Base-by-base conservation (phyloP, 2,113 vertebrate genomes). In the Eulemur macaco region DNA sequence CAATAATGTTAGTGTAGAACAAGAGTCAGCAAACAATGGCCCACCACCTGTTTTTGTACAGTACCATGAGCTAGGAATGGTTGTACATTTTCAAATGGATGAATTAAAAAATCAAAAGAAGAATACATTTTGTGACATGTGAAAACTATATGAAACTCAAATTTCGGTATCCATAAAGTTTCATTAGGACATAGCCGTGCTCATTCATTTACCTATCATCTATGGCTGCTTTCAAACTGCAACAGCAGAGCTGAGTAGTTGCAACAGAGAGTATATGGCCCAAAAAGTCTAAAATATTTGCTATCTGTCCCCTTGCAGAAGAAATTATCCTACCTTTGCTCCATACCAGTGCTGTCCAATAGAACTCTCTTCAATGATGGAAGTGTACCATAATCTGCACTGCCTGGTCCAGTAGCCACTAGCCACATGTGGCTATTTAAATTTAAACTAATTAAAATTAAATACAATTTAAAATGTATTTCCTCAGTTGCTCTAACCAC, bases 141-240 rank as follows among this genome's bases (percentile, higher is more conserved):
- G n/a, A 92, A 94, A 96, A 96, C 73, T 42, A 73, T 34, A 77
- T 92, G 81, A 93, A 90, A 93, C 89, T 77, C 37, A 91, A 88
- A 80, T 71, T 45, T 54, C 13, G 34, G 15, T 69, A 20, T 85
- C 64, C 34, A 85, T 92, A 66, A 77, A 45, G 18, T 80, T 81
- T 60, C 89, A 45, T 18, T 39, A 18, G 39, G 34, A 52, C 27
- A 69, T 8, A 89, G 39, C 69, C 47, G 73, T 29, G 29, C 39
- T 91, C 68, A 20, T 87, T 81, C 8, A 25, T 78, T 89, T 96
- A 23, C 23, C 45, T 86, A 20, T 50, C 91, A 39, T 58, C 68
- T 86, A 39, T 58, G 68, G 58, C 64, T 73, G 5, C 63, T 94
- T 96, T 86, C 27, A 60, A n/a, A 91, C 58, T 87, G 84, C 25